Evolutionary conservation across 64 coral and sea anemone species (phyloP).

Genomic region (Hydrozoanthus tunicans): DNA sequence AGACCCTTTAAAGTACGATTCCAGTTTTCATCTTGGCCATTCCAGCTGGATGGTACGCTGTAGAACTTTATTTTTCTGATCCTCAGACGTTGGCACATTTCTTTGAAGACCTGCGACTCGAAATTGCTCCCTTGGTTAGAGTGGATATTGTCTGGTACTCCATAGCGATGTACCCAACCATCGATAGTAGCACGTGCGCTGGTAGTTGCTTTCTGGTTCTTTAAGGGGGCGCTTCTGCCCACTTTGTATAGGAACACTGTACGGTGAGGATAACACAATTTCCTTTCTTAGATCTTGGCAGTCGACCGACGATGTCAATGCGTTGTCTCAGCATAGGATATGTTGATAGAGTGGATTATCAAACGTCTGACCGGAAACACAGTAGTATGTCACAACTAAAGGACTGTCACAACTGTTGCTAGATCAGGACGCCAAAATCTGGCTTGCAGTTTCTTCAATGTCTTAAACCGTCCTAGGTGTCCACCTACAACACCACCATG

Average conservation of each 20-base stretch:
- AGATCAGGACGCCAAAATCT: conserved; percentile 64
- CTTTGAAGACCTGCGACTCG: conserved; percentile 44
- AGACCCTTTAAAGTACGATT: conserved; percentile 66
- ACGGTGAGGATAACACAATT: conserved; percentile 53
- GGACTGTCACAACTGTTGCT: conserved; percentile 29
- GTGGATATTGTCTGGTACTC: conserved; percentile 72
- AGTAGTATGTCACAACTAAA: conserved; percentile 23
- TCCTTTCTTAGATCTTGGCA: conserved; percentile 41
- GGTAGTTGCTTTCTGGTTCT: conserved; percentile 62
- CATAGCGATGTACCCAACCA: conserved; percentile 60
- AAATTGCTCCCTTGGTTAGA: conserved; percentile 57
- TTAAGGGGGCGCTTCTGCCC: conserved; percentile 67
- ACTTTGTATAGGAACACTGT: conserved; percentile 68
- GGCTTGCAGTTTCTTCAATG: conserved; percentile 58
- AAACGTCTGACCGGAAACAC: conserved; percentile 51
- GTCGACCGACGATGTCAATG: conserved; percentile 66
- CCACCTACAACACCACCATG: conserved; percentile 67
- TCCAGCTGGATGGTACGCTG: conserved; percentile 62
- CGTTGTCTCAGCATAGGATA: conserved; percentile 53
- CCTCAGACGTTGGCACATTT: conserved; percentile 47
- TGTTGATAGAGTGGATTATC: conserved; percentile 61
- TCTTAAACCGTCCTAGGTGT: conserved; percentile 58
- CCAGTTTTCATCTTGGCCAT: conserved; percentile 65
- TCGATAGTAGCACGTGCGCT: conserved; percentile 55
- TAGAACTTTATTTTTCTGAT: conserved; percentile 61